Conservation (phyloP, 2,888 invertebrate genomes). For the Lasioglossum villosulum region DNA sequence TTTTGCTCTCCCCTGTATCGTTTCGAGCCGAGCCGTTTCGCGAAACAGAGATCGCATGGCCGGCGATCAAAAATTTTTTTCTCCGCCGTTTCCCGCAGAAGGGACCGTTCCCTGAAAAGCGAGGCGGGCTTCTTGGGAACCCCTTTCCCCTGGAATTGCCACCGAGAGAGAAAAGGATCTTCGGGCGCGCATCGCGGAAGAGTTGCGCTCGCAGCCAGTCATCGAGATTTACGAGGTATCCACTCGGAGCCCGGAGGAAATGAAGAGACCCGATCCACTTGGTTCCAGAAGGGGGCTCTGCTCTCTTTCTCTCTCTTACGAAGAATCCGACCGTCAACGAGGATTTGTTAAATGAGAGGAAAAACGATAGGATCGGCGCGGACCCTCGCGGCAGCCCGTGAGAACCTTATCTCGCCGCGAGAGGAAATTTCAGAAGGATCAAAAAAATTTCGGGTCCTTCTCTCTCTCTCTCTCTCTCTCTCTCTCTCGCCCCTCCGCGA, state of each 20-base stretch:
- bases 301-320: not conserved
- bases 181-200: conserved; percentile 43
- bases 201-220: conserved; percentile 54
- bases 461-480: not conserved
- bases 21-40: conserved; percentile 48
- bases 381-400: conserved; percentile 25
- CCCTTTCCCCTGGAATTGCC: conserved; percentile 47
- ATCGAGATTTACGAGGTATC: conserved; percentile 68
- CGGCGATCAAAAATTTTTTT: conserved; percentile 49
- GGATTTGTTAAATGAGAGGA: conserved; percentile 60
- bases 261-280: conserved; percentile 64
- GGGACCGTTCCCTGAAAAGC: conserved; percentile 27
- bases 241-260: conserved; percentile 55
- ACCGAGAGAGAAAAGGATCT: conserved; percentile 29
- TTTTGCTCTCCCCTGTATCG: conserved; percentile 1
- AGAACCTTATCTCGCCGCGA: conserved; percentile 42
- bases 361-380: conserved; percentile 42
- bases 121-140: conserved; percentile 57
- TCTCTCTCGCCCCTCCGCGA: not conserved
- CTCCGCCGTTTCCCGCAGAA: conserved; percentile 34
- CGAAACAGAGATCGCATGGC: conserved; percentile 57
- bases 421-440: not conserved
- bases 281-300: not conserved
- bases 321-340: conserved; percentile 29
- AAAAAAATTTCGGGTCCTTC: not conserved